A percentile compares a stretch with the other conserved stretches of the same genome.
Conservation (phyloP, 2,113 vertebrate species). For the Condylura cristata region DNA sequence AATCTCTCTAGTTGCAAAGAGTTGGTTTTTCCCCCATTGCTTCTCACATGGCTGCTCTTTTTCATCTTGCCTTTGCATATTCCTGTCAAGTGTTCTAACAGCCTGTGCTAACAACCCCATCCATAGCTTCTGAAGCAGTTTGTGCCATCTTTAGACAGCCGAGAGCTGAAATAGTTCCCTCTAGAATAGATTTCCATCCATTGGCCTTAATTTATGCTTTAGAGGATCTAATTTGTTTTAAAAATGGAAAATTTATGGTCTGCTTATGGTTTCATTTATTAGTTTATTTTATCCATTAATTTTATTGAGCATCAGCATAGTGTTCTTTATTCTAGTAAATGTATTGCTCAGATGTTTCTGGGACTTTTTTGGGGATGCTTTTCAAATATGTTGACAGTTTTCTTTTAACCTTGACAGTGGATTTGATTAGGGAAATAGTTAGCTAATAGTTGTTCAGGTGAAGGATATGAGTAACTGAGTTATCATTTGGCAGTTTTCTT, state of each 20-base stretch:
- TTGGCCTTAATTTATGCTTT: constrained; percentile 62
- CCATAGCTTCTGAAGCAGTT: constrained; percentile 23
- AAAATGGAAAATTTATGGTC: constrained; percentile 52
- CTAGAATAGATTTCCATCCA: constrained; percentile 28
- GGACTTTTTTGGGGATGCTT: constrained; percentile 11
- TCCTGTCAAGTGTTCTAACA: constrained; percentile 50
- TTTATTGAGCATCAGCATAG: neutral
- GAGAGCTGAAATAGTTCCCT: constrained; percentile 36
- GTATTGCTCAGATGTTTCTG: constrained; percentile 13
- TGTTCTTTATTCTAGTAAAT: constrained; percentile 11
- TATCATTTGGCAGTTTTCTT: constrained; percentile 54
- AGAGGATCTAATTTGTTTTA: constrained; percentile 41
- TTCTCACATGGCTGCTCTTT: constrained; percentile 32
- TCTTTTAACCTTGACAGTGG: constrained; percentile 12
- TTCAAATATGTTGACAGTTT: neutral
- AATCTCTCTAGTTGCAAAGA: constrained; percentile 41
- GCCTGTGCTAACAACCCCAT: neutral
- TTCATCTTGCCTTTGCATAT: constrained; percentile 45
- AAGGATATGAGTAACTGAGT: neutral
- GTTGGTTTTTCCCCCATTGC: neutral
- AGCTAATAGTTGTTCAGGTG: constrained; percentile 8
- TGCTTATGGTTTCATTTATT: neutral
- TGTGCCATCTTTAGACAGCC: constrained; percentile 50
- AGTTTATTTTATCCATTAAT: constrained; percentile 5
- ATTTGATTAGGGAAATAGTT: constrained; percentile 39